Base-by-base conservation (phyloP, 2,797 vertebrate species). In the Enteromius trimaculatus region DNA sequence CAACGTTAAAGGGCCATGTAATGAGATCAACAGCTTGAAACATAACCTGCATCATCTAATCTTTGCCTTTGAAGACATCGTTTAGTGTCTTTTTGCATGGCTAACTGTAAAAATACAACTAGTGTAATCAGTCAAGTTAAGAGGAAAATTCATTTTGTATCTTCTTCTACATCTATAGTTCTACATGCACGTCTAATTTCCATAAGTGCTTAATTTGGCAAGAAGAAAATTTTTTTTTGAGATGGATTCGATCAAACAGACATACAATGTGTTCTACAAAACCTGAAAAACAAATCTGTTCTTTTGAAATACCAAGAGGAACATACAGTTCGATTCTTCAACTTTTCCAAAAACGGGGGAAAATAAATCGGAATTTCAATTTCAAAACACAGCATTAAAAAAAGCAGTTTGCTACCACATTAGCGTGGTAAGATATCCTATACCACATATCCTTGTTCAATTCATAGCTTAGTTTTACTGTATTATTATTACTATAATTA, bases 141-240 rank as follows among this genome's bases (percentile, higher is more conserved):
- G 49, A 80, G 53, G 31, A 29, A 53, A 49, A 51, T 14, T 65
- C 23, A 31, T 72, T 81, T 9, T 37, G 44, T 34, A 34, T 21
- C 31, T 64, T 62, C 49, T 65, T 72, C 69, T 42, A 80, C 16
- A 19, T 55, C 69, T 66, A 80, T 44, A 66, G 39, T 44, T 47
- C 47, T 76, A 31, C 16, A 64, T 11, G 44, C 49, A 68, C 16
- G 21, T 31, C n/a, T 60, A 16, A 79, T 66, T 77, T 85, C 34
- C 23, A 1, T 84, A 87, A 87, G 84, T 87, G 86, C 84, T 87
- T 19, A 81, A 62, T 71, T 81, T 64, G 34, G n/a, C 77, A 79
- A 82, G 9, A 17, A 79, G 13, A 53, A 53, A 29, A 80, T n/a
- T n/a, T n/a, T n/a, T n/a, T 29, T 55, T 65, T 44, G 34, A 72